Conservation (phyloP, 2,888 invertebrate species). For the Ernsta delagoae region DNA sequence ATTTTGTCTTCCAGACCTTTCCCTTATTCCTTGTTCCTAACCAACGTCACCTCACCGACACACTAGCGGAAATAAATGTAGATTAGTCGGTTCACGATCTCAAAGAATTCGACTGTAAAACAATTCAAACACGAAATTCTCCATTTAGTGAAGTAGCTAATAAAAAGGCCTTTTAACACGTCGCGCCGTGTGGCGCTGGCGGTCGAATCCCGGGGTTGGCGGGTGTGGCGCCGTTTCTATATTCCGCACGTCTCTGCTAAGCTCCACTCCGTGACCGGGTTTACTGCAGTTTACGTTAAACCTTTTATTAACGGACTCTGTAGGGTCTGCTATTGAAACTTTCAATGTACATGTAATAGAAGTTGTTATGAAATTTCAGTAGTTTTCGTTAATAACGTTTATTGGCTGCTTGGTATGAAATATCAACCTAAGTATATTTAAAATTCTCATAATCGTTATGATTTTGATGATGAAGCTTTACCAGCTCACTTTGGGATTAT, state of each 20-base stretch:
- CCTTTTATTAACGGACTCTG: not conserved
- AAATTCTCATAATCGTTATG: no score
- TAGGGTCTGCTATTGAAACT: not conserved
- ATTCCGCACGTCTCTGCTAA: not conserved
- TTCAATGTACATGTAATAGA: not conserved
- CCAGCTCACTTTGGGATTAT: no score
- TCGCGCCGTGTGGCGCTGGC: not conserved
- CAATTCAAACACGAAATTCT: not conserved
- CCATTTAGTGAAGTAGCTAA: not conserved
- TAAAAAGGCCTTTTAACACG: not conserved
- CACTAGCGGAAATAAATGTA: no score
- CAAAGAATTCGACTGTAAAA: not conserved
- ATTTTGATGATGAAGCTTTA: no score
- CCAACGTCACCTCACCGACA: not conserved
- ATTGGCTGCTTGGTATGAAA: no score
- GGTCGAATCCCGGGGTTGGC: not conserved
- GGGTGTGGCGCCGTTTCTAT: not conserved
- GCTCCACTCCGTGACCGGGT: not conserved
- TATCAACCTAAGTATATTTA: no score
- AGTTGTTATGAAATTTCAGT: no score
- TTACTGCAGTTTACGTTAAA: conserved; percentile 1
- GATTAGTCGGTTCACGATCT: not conserved
- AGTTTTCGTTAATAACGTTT: no score
- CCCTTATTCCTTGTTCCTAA: no score
- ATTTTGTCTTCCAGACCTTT: no score